Evolutionary conservation across 2,888 invertebrate species (phyloP).

Genomic region (Acronicta aceris): DNA sequence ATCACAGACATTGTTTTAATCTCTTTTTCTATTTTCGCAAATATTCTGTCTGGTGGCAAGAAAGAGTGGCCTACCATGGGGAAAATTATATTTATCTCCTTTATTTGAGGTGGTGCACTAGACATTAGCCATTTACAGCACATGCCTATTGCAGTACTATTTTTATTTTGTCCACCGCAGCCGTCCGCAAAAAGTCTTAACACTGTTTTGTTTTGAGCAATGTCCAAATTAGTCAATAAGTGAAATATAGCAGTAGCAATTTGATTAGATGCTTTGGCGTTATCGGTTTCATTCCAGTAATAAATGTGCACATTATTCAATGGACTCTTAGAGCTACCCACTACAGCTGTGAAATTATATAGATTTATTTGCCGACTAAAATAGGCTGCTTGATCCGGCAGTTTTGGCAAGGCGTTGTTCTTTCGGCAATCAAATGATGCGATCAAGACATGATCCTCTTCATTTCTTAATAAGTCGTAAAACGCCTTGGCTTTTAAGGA

Average conservation of each 20-base stretch:
- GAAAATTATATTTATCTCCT: slow-evolving; percentile 31
- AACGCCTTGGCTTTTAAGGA: slow-evolving; percentile 7
- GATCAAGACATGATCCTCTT: slow-evolving; percentile 1
- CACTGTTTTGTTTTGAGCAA: not conserved
- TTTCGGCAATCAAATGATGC: slow-evolving; percentile 3
- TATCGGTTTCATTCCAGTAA: slow-evolving; percentile 27
- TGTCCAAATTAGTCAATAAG: not conserved
- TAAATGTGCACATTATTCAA: slow-evolving; percentile 12
- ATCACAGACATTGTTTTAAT: slow-evolving; percentile 19
- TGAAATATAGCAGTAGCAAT: slow-evolving; percentile 18
- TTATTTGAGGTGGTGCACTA: slow-evolving; percentile 33
- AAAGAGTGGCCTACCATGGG: slow-evolving; percentile 24
- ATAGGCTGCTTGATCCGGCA: slow-evolving; percentile 31
- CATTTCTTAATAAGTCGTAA: not conserved
- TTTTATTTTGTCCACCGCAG: slow-evolving; percentile 31
- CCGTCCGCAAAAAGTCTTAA: slow-evolving; percentile 22
- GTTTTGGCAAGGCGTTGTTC: slow-evolving; percentile 16
- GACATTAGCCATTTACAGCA: slow-evolving; percentile 15
- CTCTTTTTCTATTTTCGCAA: slow-evolving; percentile 41
- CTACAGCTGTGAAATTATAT: slow-evolving; percentile 20
- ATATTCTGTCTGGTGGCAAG: slow-evolving; percentile 38
- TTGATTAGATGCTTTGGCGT: slow-evolving; percentile 21
- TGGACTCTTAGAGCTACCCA: slow-evolving; percentile 23
- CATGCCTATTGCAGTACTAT: slow-evolving; percentile 37
- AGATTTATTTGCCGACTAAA: slow-evolving; percentile 19